These are phyloP conservation scores for Melanogrammus aeglefinus DNA, from an alignment of 2,797 vertebrate genomes.

Conservation along the genomic window DNA sequence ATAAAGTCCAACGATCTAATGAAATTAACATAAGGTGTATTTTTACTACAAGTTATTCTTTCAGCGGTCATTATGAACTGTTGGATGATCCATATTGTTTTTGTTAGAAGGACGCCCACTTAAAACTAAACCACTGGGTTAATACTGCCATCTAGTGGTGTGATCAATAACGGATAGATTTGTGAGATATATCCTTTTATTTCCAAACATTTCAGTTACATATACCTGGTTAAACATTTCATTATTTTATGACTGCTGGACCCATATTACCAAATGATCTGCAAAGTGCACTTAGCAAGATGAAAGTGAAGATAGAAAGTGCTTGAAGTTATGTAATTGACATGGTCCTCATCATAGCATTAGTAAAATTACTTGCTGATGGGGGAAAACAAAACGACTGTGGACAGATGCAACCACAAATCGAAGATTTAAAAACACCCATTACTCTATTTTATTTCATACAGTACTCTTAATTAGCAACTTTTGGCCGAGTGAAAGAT, in stretches of 20 bases:
- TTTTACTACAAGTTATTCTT: not conserved
- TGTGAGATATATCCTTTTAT: slow-evolving; percentile 58
- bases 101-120: not conserved
- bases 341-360: not conserved
- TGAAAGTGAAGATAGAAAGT: slow-evolving; percentile 25
- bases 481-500: not conserved
- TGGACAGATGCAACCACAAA: not conserved
- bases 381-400: not conserved
- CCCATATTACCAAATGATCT: slow-evolving; percentile 8
- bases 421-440: not conserved
- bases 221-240: not conserved
- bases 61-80: not conserved
- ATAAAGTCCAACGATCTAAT: not conserved
- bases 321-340: not conserved
- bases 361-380: not conserved
- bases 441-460: slow-evolving; percentile 41
- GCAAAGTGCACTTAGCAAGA: slow-evolving; percentile 44
- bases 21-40: not conserved
- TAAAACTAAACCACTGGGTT: not conserved
- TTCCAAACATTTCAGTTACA: slow-evolving; percentile 46
- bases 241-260: slow-evolving; percentile 17
- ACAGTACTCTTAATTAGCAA: slow-evolving; percentile 43
- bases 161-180: slow-evolving; percentile 28
- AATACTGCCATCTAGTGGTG: slow-evolving; percentile 62
- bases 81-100: not conserved